A percentile compares a stretch with the other conserved stretches of the same genome.
Conservation (phyloP, 2,797 vertebrate species). For the Orientallactaga sibirica region DNA sequence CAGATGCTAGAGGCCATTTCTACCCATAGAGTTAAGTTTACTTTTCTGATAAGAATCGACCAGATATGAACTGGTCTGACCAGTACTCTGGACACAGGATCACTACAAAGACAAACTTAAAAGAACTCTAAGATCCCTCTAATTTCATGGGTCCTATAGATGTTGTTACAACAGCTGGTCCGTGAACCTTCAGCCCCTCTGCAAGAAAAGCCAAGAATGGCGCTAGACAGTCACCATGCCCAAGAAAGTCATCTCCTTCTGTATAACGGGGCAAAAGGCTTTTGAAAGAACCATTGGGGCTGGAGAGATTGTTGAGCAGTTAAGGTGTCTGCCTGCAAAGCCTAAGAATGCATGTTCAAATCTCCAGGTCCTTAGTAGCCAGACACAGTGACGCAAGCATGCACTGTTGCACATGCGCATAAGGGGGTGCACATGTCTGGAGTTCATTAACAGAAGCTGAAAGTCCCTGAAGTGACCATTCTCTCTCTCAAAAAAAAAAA, state of each 20-base stretch:
- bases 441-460: too few relatives aligned
- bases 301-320: too few relatives aligned
- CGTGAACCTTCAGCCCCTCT: neutral
- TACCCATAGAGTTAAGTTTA: slow-evolving; percentile 71
- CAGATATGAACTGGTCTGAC: slow-evolving; percentile 78
- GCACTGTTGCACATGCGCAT: too few relatives aligned
- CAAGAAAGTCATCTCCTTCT: neutral
- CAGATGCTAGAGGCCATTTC: slow-evolving; percentile 44
- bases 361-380: too few relatives aligned
- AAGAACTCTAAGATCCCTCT: slow-evolving; percentile 64
- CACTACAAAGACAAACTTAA: slow-evolving; percentile 63
- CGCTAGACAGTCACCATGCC: neutral
- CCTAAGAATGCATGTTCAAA: too few relatives aligned
- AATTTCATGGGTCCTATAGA: slow-evolving; percentile 22
- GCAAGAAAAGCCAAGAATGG: slow-evolving; percentile 2
- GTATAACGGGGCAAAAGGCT: neutral
- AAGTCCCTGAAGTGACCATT: too few relatives aligned
- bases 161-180: neutral
- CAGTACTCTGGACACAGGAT: slow-evolving; percentile 71
- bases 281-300: neutral
- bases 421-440: too few relatives aligned
- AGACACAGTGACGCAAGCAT: too few relatives aligned
- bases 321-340: too few relatives aligned
- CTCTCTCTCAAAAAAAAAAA: too few relatives aligned
- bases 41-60: slow-evolving; percentile 78